Percentiles rank a stretch among this genome's conserved stretches.
Evolutionary conservation across 2,797 vertebrate species (phyloP).

Genomic region (Xenopus petersii): DNA sequence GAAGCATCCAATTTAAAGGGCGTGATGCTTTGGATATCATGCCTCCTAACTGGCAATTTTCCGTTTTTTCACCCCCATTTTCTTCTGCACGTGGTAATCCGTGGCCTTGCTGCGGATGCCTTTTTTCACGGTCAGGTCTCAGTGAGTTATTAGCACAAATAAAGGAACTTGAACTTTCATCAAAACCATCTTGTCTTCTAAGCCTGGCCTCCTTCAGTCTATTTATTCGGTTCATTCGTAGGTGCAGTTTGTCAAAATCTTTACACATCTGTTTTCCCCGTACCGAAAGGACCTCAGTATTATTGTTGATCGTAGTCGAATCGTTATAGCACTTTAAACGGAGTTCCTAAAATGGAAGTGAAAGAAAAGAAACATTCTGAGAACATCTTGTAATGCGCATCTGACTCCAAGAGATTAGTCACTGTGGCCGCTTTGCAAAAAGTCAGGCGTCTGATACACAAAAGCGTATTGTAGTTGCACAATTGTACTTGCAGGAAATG

Average conservation of each 20-base stretch:
- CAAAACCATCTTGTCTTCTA: constrained; percentile 24
- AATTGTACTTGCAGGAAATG: too few relatives aligned
- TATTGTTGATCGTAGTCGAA: constrained; percentile 41
- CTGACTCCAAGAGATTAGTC: too few relatives aligned
- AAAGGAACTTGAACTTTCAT: neutral
- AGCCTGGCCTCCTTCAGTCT: neutral
- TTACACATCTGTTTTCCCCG: constrained; percentile 33
- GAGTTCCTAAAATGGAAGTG: constrained; percentile 54
- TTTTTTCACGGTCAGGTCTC: neutral
- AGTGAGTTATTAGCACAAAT: neutral
- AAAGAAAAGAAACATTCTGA: too few relatives aligned
- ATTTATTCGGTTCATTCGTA: constrained; percentile 22
- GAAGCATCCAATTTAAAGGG: too few relatives aligned
- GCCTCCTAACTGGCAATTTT: too few relatives aligned
- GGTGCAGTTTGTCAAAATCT: constrained; percentile 20
- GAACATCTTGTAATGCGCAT: too few relatives aligned
- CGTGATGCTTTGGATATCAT: too few relatives aligned
- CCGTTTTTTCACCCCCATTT: neutral
- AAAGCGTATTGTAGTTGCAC: too few relatives aligned
- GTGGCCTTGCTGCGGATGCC: neutral
- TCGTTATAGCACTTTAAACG: constrained; percentile 59
- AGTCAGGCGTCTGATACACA: too few relatives aligned
- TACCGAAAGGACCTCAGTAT: constrained; percentile 40
- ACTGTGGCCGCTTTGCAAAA: too few relatives aligned
- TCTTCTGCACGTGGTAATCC: neutral